Conservation (phyloP, 2,113 vertebrate genomes). For the Petroica traversi region DNA sequence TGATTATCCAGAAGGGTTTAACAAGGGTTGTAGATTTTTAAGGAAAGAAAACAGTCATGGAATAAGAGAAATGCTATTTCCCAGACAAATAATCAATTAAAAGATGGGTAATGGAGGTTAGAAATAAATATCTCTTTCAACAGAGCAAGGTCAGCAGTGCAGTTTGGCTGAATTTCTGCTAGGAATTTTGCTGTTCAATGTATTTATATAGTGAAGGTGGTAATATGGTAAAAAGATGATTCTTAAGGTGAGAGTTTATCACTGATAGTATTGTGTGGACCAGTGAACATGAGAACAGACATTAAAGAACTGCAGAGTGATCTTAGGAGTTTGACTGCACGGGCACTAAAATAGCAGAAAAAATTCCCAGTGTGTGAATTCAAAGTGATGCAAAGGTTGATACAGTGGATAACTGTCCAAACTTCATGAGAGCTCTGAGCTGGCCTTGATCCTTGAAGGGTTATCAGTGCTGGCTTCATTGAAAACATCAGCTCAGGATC, state of each 20-base stretch:
- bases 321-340: background rate
- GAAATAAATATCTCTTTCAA: background rate
- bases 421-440: background rate
- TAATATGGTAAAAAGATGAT: background rate
- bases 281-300: background rate
- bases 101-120: background rate
- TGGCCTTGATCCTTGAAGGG: background rate
- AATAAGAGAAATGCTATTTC: background rate
- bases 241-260: background rate
- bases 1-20: background rate
- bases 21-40: background rate
- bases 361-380: background rate
- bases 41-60: background rate
- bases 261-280: background rate
- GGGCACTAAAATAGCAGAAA: background rate
- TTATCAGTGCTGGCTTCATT: background rate
- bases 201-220: background rate
- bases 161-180: background rate
- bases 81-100: background rate
- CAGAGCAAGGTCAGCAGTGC: background rate
- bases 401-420: background rate
- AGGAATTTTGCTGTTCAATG: background rate
- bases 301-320: background rate
- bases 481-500: background rate
- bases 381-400: background rate